Percentiles rank a stretch among this genome's conserved stretches.
These are phyloP conservation scores for Alouatta caraya DNA, from an alignment of 2,797 vertebrate genomes.

Conservation along the genomic window DNA sequence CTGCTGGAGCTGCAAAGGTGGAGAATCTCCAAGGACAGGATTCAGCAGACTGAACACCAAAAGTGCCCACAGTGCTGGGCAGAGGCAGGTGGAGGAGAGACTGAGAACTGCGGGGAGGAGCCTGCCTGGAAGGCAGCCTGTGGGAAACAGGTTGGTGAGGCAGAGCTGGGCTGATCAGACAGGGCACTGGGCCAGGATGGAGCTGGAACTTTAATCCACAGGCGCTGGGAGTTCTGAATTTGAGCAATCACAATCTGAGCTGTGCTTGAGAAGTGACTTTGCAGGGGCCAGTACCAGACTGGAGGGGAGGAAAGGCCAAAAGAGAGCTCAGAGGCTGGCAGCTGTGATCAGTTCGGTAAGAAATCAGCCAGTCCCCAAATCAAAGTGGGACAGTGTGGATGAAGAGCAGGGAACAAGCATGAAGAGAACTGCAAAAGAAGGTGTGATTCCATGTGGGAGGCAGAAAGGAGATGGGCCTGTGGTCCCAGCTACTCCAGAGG, in stretches of 20 bases:
- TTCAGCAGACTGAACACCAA: neutral
- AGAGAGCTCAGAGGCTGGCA: neutral
- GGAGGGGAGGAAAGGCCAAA: neutral
- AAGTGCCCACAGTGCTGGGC: neutral
- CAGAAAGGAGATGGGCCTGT: neutral
- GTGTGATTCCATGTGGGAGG: neutral
- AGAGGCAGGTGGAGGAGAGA: neutral
- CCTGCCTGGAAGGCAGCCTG: rapidly evolving
- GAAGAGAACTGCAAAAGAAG: neutral
- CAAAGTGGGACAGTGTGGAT: neutral
- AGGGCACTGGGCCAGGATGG: neutral
- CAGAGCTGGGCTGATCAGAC: neutral
- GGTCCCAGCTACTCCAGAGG: neutral
- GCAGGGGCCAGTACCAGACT: neutral
- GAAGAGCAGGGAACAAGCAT: neutral
- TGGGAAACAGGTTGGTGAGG: neutral
- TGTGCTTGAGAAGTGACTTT: neutral
- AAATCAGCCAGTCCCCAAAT: neutral
- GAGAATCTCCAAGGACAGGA: neutral
- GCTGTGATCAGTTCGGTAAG: neutral
- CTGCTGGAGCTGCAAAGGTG: rapidly evolving
- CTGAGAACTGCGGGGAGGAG: neutral
- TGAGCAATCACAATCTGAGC: neutral
- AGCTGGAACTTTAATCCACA: neutral
- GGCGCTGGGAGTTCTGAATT: neutral